Evolutionary conservation across 35 echinoderm and acorn worm species (phyloP).

Genomic region (Holothuria glaberrima): DNA sequence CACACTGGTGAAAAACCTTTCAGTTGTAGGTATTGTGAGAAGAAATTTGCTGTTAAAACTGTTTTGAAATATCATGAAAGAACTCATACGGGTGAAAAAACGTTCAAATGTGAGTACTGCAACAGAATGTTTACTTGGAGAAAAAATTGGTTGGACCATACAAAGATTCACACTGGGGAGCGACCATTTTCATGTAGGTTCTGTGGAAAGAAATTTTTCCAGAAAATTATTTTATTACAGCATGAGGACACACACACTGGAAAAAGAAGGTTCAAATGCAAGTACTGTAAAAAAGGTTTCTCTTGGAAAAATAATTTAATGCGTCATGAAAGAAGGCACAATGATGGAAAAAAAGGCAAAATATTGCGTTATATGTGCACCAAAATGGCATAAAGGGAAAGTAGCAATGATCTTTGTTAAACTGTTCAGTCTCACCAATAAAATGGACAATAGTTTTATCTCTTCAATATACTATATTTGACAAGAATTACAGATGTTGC

Average conservation of each 20-base stretch:
- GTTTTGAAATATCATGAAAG: background rate
- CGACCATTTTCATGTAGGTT: background rate
- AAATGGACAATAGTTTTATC: too few species aligned
- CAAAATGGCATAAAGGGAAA: too few species aligned
- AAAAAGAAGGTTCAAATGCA: background rate
- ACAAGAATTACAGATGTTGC: too few species aligned
- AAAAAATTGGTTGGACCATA: constrained; percentile 8
- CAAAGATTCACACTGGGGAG: constrained; percentile 17
- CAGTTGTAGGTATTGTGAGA: constrained; percentile 15
- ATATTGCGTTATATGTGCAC: too few species aligned
- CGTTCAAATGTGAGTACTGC: background rate
- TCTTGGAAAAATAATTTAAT: background rate
- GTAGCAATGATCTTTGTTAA: too few species aligned
- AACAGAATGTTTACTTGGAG: background rate
- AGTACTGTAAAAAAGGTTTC: constrained; percentile 15
- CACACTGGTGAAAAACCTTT: constrained; percentile 31
- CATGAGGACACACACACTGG: constrained; percentile 34
- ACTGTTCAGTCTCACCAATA: too few species aligned
- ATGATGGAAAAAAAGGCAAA: too few species aligned
- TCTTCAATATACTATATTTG: too few species aligned
- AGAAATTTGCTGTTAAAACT: background rate
- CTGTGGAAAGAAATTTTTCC: constrained; percentile 10
- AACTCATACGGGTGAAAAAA: background rate
- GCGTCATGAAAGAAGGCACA: background rate
- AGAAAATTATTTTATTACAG: background rate